A percentile compares a stretch with the other conserved stretches of the same genome.
Evolutionary conservation across 2,888 invertebrate genomes (phyloP).

Genomic region (Cheilosia vernalis): DNA sequence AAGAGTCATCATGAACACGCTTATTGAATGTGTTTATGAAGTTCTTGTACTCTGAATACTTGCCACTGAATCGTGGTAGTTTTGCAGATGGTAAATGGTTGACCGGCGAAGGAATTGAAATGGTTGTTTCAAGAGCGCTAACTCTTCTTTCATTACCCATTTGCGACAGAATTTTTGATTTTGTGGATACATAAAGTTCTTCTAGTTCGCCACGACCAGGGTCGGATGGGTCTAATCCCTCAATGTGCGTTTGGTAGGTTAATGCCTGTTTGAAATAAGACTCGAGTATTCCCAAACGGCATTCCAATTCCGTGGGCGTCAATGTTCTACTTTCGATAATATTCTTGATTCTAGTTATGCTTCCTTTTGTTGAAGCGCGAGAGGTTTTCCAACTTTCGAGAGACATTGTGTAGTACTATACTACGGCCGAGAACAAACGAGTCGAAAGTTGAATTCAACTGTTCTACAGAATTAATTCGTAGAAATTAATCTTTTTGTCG

Average conservation of each 20-base stretch:
- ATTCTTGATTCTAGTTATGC: too few relatives aligned
- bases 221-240: constrained; percentile 3
- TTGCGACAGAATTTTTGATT: background rate
- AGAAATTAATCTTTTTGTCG: too few relatives aligned
- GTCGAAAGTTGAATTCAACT: too few relatives aligned
- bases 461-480: too few relatives aligned
- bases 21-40: constrained; percentile 6
- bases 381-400: too few relatives aligned
- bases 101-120: background rate
- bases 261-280: constrained; percentile 10
- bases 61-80: background rate
- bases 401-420: too few relatives aligned
- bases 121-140: background rate
- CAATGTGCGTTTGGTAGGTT: constrained; percentile 12
- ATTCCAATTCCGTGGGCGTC: too few relatives aligned
- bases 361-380: too few relatives aligned
- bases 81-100: background rate
- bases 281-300: background rate
- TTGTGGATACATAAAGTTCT: constrained; percentile 7
- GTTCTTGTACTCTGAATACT: constrained; percentile 12
- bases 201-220: constrained; percentile 23
- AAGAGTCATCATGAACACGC: background rate
- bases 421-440: too few relatives aligned
- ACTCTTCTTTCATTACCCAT: background rate
- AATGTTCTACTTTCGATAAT: too few relatives aligned